Evolutionary conservation across 2,888 invertebrate genomes (phyloP), one percentile per base, ranked within the genome.

Genomic region (Pterobdella sp.): DNA sequence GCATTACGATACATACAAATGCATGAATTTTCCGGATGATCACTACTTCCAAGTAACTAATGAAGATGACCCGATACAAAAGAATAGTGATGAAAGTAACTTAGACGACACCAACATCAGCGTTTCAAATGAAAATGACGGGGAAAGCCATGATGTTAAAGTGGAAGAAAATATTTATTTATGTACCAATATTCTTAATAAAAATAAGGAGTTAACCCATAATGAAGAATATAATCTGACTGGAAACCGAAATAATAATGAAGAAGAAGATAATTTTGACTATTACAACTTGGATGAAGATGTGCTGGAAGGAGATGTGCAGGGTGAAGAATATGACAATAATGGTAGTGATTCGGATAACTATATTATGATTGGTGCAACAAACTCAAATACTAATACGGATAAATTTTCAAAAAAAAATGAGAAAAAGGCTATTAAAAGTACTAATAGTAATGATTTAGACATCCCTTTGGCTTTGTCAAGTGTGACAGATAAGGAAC

Each of bases 21-120:
- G n/a, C n/a, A n/a, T n/a, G n/a, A n/a, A n/a, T n/a, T n/a, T 49
- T 72, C 49, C 10, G 68, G 65, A 65, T 72, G 72, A 65, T 72
- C 34, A 18, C 36, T 64, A 26, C 34, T 35, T 22, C 34, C 64
- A 36, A 66, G 34, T 10, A n/a, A 49, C 7, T 64, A 49, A 36
- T 7, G 4, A 10, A 34, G 65, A 65, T 29, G n/a, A 65, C 4
- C 31, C 26, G 32, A 14, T 7, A 18, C n/a, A n/a, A 4, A n/a
- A 31, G 14, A 31, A 65, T 31, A 29, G 22, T 7, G 14, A 65
- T 7, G 31, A 65, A 22, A 31, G 32, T 65, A 29, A 31, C 32
- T 14, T 3, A 10, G 32, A 31, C 31, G 65, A 31, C 4, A 29
- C n/a, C n/a, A n/a, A 49, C 52, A n/a, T 14, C 52, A 49, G 14